These are phyloP conservation scores for Phortica okadai DNA, from an alignment of 2,888 invertebrate genomes.

Conservation along the genomic window DNA sequence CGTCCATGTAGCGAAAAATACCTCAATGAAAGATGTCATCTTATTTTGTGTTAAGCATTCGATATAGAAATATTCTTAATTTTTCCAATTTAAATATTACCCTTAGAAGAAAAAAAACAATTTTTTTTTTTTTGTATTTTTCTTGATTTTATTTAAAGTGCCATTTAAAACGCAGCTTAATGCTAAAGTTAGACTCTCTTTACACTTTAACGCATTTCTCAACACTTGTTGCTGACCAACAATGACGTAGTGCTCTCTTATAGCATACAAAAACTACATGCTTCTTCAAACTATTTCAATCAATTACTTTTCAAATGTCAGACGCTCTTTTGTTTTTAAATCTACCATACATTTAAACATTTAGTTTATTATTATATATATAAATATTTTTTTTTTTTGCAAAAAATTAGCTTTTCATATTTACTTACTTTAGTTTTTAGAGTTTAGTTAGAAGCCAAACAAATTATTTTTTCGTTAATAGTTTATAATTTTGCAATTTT, in stretches of 20 bases:
- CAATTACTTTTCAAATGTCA: conserved; percentile 24
- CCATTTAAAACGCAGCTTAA: conserved; percentile 73
- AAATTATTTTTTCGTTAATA: neutral
- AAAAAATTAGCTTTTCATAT: neutral
- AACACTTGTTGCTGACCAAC: conserved; percentile 47
- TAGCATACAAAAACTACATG: conserved; percentile 16
- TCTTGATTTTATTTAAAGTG: conserved; percentile 65
- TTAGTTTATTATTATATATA: neutral
- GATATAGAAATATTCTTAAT: too few relatives aligned
- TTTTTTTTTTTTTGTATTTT: conserved; percentile 30
- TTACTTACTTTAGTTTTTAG: too few relatives aligned
- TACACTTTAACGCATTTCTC: conserved; percentile 66
- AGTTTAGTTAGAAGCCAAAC: neutral
- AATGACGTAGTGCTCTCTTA: conserved; percentile 1
- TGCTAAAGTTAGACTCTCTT: conserved; percentile 70
- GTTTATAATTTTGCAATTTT: neutral
- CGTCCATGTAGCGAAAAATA: too few relatives aligned
- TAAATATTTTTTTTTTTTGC: neutral
- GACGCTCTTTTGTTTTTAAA: conserved; percentile 25
- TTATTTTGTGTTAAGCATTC: too few relatives aligned
- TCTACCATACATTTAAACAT: neutral
- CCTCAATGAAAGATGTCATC: too few relatives aligned
- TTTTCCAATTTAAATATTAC: too few relatives aligned
- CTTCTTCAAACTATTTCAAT: conserved; percentile 12
- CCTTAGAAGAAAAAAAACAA: neutral